A percentile compares a stretch with the other conserved stretches of the same genome.
phyloP scores from a whole-genome alignment of 2,888 invertebrate genomes.

The Cremastobaeus sp. region DNA sequence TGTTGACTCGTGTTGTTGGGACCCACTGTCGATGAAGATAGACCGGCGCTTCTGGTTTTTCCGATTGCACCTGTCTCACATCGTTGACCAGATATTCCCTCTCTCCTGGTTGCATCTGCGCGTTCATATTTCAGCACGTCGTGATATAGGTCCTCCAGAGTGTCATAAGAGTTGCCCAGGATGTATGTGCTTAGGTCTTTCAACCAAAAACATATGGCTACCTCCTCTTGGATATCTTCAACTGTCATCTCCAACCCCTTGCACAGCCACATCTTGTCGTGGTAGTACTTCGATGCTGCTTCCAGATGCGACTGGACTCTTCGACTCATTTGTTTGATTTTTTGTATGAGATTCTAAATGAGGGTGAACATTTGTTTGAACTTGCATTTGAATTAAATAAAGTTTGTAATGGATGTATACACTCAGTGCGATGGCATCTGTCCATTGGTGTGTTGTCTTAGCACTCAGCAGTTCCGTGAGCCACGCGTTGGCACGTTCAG shows the following conservation, averaged over 20 bases:
- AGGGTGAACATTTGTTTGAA: neutral
- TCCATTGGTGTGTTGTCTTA: neutral
- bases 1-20: neutral
- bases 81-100: neutral
- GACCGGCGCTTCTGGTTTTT: neutral
- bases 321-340: neutral
- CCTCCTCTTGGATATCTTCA: neutral
- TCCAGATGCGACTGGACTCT: neutral
- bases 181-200: neutral
- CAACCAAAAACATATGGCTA: neutral
- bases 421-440: neutral
- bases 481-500: neutral
- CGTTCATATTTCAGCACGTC: neutral
- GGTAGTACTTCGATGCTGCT: too few species aligned
- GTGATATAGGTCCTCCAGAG: neutral
- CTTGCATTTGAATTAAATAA: neutral
- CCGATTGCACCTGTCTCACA: neutral
- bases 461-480: neutral
- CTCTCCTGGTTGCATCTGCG: neutral
- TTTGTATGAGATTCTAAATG: neutral
- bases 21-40: too few species aligned
- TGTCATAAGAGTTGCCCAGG: neutral
- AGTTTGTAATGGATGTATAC: neutral
- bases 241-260: neutral
- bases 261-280: neutral